A percentile compares a stretch with the other conserved stretches of the same genome.
These are phyloP conservation scores for Oophaga pumilio DNA, from an alignment of 2,113 vertebrate genomes.

Conservation along the genomic window DNA sequence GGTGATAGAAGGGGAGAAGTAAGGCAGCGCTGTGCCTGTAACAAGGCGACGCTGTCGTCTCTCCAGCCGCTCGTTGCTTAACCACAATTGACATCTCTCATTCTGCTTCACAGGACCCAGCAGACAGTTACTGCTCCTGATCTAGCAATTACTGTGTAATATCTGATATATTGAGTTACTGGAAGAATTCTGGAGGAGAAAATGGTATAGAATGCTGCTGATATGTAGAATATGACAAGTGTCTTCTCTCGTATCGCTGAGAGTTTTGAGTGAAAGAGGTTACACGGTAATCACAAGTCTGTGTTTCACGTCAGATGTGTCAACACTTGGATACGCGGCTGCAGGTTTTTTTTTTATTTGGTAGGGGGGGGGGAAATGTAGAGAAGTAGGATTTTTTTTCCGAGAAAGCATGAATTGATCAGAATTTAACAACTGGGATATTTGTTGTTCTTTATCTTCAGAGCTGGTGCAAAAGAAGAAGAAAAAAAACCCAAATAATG, in stretches of 20 bases:
- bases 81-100: slow-evolving; percentile 23
- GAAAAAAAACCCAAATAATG: too few species aligned
- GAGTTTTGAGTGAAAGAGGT: slow-evolving; percentile 22
- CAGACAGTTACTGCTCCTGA: slow-evolving; percentile 11
- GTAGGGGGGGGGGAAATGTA: neutral
- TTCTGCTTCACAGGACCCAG: slow-evolving; percentile 30
- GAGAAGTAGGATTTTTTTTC: neutral
- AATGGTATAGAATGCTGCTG: slow-evolving; percentile 17
- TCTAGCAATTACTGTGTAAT: slow-evolving; percentile 34
- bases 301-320: slow-evolving; percentile 16
- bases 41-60: neutral
- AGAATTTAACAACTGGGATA: neutral
- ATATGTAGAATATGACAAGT: slow-evolving; percentile 36
- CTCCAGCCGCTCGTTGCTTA: slow-evolving; percentile 11
- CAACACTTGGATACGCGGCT: neutral
- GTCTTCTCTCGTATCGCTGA: slow-evolving; percentile 38
- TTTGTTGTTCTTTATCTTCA: neutral
- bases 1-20: neutral
- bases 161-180: slow-evolving; percentile 20
- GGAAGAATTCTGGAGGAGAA: slow-evolving; percentile 35
- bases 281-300: slow-evolving; percentile 21
- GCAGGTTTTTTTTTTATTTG: neutral
- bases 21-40: neutral
- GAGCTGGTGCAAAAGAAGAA: too few species aligned
- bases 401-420: neutral